Evolutionary conservation across 2,113 vertebrate genomes (phyloP).

Genomic region (Petroica traversi): DNA sequence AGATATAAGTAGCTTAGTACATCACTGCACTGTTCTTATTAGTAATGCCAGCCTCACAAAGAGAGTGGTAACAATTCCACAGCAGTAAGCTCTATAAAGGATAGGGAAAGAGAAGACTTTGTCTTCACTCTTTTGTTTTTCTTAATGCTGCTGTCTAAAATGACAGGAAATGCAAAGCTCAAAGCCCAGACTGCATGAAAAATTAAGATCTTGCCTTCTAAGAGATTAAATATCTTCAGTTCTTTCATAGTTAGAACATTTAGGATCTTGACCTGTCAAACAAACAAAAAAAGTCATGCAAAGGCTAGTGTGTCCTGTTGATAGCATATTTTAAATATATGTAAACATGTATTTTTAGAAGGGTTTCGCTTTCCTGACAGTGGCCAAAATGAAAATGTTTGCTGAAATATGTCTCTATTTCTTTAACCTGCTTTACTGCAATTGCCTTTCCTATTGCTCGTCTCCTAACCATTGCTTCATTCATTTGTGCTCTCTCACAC

Average conservation of each 20-base stretch:
- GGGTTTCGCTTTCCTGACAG: not conserved
- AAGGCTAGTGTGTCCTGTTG: not conserved
- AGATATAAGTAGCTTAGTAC: not conserved
- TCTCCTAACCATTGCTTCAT: conserved; percentile 43
- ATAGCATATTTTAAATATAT: not conserved
- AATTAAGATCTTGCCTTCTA: not conserved
- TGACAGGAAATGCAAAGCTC: not conserved
- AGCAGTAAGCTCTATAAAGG: not conserved
- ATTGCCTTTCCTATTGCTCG: not conserved
- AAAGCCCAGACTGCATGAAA: not conserved
- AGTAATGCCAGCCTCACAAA: not conserved
- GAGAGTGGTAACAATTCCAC: not conserved
- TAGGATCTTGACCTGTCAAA: not conserved
- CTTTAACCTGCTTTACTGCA: not conserved
- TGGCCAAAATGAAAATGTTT: not conserved
- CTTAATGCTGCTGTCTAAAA: not conserved
- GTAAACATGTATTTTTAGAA: not conserved
- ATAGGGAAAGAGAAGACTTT: not conserved
- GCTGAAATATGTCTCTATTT: conserved; percentile 4
- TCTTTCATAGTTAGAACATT: not conserved
- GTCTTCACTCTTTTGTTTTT: not conserved
- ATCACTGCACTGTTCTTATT: not conserved
- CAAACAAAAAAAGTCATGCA: not conserved
- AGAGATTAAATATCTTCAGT: not conserved
- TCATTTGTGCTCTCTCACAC: not conserved